Evolutionary conservation across 2,797 vertebrate species (phyloP).

Genomic region (Cuculus canorus): DNA sequence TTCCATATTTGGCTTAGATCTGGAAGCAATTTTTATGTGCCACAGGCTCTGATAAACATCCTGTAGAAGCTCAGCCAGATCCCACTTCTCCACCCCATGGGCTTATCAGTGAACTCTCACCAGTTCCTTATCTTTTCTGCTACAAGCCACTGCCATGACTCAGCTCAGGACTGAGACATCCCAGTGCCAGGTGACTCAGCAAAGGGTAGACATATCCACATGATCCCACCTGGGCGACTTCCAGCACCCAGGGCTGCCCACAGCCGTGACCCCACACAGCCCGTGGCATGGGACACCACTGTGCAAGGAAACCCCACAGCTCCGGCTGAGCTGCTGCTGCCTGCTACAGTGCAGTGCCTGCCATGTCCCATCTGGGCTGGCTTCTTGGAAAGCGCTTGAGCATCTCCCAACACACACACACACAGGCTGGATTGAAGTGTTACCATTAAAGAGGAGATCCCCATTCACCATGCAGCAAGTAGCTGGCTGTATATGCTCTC

Average conservation of each 20-base stretch:
- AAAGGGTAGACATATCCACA: background rate
- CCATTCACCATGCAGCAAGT: fast-evolving
- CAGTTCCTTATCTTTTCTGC: background rate
- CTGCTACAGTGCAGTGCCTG: background rate
- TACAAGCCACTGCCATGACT: background rate
- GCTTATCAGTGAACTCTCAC: background rate
- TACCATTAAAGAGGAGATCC: background rate
- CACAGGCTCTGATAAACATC: background rate
- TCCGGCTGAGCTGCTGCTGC: background rate
- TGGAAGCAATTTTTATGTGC: background rate
- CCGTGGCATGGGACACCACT: fast-evolving
- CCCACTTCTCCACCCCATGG: background rate
- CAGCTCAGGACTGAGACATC: background rate
- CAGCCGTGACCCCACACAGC: background rate
- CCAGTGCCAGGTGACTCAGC: background rate
- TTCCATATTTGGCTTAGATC: background rate
- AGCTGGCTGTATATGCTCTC: background rate
- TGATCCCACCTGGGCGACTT: background rate
- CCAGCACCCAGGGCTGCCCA: background rate
- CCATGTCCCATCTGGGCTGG: background rate
- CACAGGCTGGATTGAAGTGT: background rate
- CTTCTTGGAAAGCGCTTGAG: background rate
- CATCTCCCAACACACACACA: fast-evolving
- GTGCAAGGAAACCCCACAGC: fast-evolving
- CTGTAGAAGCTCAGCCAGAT: background rate